These are phyloP conservation scores for Corvus moneduloides DNA, from an alignment of 2,113 vertebrate species.

Conservation along the genomic window DNA sequence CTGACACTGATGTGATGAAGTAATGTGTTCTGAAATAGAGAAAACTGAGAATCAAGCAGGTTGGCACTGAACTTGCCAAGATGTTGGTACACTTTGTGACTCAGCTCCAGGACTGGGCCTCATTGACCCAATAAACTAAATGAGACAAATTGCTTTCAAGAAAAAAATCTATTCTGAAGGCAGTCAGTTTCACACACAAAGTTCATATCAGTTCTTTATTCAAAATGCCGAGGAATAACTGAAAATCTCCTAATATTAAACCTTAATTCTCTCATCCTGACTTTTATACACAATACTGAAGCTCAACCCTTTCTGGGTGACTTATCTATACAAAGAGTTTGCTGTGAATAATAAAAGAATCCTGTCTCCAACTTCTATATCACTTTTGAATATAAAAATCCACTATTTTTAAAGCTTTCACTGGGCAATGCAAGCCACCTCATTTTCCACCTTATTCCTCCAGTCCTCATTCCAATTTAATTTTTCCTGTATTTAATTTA, in stretches of 20 bases:
- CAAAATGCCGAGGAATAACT: neutral
- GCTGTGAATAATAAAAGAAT: neutral
- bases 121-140: neutral
- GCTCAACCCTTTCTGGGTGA: neutral
- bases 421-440: neutral
- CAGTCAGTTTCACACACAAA: neutral
- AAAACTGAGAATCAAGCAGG: neutral
- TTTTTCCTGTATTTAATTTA: neutral
- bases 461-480: neutral
- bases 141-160: neutral
- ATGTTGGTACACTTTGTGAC: neutral
- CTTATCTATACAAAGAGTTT: neutral
- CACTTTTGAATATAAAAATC: neutral
- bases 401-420: neutral
- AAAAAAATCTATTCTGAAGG: neutral
- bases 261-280: neutral
- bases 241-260: neutral
- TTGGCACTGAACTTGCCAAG: neutral
- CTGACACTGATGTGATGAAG: neutral
- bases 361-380: neutral
- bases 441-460: neutral
- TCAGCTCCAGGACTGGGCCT: neutral
- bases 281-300: neutral
- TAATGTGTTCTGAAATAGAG: neutral
- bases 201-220: neutral